Conservation (phyloP, 2,797 vertebrate genomes). For the Nothura maculosa region DNA sequence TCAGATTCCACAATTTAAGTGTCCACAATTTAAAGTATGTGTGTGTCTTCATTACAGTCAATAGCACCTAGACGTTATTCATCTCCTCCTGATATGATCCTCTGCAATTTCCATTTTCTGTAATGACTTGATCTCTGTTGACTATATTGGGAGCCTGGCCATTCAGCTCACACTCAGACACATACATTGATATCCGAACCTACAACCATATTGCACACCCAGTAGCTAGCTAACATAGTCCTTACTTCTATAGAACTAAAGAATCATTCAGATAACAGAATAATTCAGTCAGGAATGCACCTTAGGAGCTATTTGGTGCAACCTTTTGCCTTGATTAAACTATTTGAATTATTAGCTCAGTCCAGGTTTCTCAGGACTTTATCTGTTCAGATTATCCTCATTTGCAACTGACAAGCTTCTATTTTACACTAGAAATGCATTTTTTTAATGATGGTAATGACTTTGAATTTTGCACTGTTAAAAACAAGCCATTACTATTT, state of each 20-base stretch:
- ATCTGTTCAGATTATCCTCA: neutral
- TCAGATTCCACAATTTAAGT: neutral
- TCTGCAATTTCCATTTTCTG: neutral
- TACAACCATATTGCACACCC: neutral
- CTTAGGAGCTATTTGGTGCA: neutral
- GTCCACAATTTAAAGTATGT: neutral
- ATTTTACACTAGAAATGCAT: neutral
- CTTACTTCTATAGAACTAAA: neutral
- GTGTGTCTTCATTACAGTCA: neutral
- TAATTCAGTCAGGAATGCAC: neutral
- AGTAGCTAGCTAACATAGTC: neutral
- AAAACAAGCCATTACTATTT: neutral
- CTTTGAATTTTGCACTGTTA: neutral
- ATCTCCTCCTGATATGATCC: neutral
- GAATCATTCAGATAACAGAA: neutral
- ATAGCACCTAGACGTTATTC: neutral
- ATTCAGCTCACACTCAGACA: neutral
- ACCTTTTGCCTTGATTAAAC: neutral
- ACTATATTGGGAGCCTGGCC: neutral
- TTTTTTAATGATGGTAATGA: neutral
- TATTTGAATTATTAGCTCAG: neutral
- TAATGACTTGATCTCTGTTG: neutral
- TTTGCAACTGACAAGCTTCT: neutral
- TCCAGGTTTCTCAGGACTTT: neutral
- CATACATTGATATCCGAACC: neutral